A percentile compares a stretch with the other conserved stretches of the same genome.
Evolutionary conservation across 1,140 invertebrate species (phyloP).

Genomic region (Brachionus rotundiformis): DNA sequence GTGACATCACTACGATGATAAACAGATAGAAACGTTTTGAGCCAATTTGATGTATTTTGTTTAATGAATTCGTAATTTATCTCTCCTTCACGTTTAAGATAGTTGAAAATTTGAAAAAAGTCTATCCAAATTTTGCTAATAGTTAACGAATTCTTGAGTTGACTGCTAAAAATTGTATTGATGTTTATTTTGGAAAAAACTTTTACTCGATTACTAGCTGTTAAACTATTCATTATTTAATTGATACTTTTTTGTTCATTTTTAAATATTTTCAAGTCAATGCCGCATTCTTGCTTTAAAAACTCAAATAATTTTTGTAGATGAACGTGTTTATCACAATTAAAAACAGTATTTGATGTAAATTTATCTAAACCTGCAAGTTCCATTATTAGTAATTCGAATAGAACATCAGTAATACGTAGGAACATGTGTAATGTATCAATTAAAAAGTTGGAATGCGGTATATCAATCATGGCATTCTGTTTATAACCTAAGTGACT

Average conservation of each 20-base stretch:
- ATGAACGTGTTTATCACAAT: background rate
- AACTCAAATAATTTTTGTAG: background rate
- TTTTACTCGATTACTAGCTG: background rate
- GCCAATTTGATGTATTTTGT: background rate
- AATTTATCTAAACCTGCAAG: background rate
- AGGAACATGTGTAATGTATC: background rate
- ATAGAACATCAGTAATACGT: background rate
- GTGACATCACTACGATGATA: background rate
- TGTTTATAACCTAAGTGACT: background rate
- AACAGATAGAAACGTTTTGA: background rate
- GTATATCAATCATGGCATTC: background rate
- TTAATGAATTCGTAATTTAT: background rate
- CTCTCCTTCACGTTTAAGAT: background rate
- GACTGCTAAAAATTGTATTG: background rate
- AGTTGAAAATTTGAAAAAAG: background rate
- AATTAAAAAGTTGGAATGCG: background rate
- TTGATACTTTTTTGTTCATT: background rate
- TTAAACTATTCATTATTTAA: background rate
- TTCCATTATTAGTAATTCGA: background rate
- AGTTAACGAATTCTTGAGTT: background rate
- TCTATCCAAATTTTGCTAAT: background rate
- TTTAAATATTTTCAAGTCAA: background rate
- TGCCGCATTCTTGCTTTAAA: background rate
- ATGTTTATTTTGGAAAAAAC: background rate
- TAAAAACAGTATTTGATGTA: background rate